Evolutionary conservation across 2,888 invertebrate species (phyloP).

Genomic region (Macroteleia sp.): DNA sequence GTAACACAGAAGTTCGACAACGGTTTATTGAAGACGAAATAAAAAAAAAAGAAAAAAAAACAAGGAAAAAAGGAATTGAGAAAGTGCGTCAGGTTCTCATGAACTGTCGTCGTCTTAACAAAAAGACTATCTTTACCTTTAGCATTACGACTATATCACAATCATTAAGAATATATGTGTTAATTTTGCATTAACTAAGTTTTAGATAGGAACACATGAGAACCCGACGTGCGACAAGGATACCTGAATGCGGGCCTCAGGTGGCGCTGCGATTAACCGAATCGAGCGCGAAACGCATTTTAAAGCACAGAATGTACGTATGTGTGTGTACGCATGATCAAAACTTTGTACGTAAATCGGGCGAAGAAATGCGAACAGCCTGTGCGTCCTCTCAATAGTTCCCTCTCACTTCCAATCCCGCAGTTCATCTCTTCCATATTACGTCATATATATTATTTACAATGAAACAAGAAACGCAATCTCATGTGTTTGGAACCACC

Average conservation of each 20-base stretch:
- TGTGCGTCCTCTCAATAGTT: conserved; percentile 14
- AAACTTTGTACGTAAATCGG: conserved; percentile 31
- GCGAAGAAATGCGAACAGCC: conserved; percentile 40
- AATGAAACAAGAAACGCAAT: too few relatives aligned
- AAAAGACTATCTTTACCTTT: conserved; percentile 67
- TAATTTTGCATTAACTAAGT: conserved; percentile 66
- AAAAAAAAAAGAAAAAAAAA: too few relatives aligned
- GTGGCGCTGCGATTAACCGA: background rate
- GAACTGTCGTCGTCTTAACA: conserved; percentile 47
- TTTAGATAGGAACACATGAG: conserved; percentile 61
- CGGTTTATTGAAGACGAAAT: too few relatives aligned
- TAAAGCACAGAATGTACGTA: conserved; percentile 42
- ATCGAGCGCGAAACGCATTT: conserved; percentile 11
- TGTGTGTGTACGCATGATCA: conserved; percentile 15
- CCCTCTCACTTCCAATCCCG: conserved; percentile 16
- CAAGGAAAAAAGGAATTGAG: too few relatives aligned
- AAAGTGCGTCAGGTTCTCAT: conserved; percentile 58
- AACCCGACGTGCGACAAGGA: conserved; percentile 42
- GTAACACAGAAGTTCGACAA: too few relatives aligned
- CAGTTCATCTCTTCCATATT: too few relatives aligned
- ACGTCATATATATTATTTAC: too few relatives aligned
- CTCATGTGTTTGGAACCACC: too few relatives aligned
- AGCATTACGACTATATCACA: conserved; percentile 76
- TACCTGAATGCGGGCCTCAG: background rate
- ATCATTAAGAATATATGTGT: conserved; percentile 74